These are phyloP conservation scores for Drosophila kepulauana DNA, from an alignment of 1,140 invertebrate genomes.

Conservation along the genomic window DNA sequence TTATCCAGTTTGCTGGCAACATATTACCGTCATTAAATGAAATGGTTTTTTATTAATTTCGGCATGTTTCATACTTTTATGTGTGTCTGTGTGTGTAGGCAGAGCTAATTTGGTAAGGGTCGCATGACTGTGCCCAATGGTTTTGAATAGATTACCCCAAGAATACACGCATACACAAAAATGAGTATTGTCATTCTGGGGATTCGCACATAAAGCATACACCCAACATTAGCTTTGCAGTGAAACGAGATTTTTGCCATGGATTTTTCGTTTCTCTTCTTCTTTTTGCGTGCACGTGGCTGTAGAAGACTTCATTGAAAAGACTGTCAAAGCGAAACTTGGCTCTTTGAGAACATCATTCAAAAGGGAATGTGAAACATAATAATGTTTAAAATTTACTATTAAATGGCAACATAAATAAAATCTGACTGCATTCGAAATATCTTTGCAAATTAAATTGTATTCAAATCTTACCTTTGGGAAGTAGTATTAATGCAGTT, in stretches of 20 bases:
- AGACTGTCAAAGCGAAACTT: background rate
- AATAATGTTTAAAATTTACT: too few species aligned
- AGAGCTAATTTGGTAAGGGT: conserved; percentile 56
- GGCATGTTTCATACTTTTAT: conserved; percentile 52
- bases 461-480: too few species aligned
- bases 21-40: conserved; percentile 70
- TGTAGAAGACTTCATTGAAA: background rate
- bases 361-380: background rate
- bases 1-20: conserved; percentile 32
- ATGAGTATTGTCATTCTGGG: conserved; percentile 16
- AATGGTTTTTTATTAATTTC: conserved; percentile 77
- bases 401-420: too few species aligned
- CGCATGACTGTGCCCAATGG: conserved; percentile 38
- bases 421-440: too few species aligned
- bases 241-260: conserved; percentile 4
- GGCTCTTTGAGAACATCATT: background rate
- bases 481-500: too few species aligned
- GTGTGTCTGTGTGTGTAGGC: background rate
- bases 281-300: background rate
- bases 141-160: conserved; percentile 46
- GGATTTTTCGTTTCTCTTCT: too few species aligned
- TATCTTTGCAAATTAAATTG: too few species aligned
- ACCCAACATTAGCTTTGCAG: conserved; percentile 7
- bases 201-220: conserved; percentile 16
- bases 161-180: conserved; percentile 5